Conservation (phyloP, 2,888 invertebrate genomes). For the Belgica antarctica region DNA sequence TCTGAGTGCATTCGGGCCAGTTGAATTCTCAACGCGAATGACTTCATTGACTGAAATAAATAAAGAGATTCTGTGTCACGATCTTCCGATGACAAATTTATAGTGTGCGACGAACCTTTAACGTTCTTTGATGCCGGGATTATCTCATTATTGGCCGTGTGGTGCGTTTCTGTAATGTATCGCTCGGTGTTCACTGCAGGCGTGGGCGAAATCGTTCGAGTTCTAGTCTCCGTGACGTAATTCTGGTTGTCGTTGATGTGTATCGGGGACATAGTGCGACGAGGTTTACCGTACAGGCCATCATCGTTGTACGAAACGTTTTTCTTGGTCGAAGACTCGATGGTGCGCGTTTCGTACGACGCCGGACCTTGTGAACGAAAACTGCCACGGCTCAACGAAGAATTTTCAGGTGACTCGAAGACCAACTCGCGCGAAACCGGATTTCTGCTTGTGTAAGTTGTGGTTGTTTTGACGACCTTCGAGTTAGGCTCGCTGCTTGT, state of each 20-base stretch:
- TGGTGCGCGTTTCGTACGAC: constrained; percentile 25
- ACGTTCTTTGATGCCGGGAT: background rate
- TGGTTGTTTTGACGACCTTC: constrained; percentile 51
- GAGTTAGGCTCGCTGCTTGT: constrained; percentile 49
- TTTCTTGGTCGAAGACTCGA: constrained; percentile 37
- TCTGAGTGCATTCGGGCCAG: constrained; percentile 39
- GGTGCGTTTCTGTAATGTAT: constrained; percentile 36
- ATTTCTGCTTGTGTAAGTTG: constrained; percentile 45
- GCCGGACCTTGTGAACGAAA: constrained; percentile 43
- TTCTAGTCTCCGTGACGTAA: constrained; percentile 37
- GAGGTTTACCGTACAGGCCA: constrained; percentile 33
- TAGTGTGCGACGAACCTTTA: too few relatives aligned
- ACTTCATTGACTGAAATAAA: too few relatives aligned
- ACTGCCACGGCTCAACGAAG: constrained; percentile 19
- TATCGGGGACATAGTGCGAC: constrained; percentile 21
- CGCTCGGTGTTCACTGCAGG: constrained; percentile 25
- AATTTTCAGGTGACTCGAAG: constrained; percentile 45
- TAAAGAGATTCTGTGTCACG: too few relatives aligned
- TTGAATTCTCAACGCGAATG: constrained; percentile 38
- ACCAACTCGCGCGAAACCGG: constrained; percentile 46
- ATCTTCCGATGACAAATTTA: too few relatives aligned
- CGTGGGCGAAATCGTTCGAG: constrained; percentile 37
- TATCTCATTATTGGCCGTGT: constrained; percentile 23
- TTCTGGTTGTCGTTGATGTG: constrained; percentile 3
- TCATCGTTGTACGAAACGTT: constrained; percentile 44